phyloP scores from a whole-genome alignment of 2,888 invertebrate genomes.

The Andrena haemorrhoa region DNA sequence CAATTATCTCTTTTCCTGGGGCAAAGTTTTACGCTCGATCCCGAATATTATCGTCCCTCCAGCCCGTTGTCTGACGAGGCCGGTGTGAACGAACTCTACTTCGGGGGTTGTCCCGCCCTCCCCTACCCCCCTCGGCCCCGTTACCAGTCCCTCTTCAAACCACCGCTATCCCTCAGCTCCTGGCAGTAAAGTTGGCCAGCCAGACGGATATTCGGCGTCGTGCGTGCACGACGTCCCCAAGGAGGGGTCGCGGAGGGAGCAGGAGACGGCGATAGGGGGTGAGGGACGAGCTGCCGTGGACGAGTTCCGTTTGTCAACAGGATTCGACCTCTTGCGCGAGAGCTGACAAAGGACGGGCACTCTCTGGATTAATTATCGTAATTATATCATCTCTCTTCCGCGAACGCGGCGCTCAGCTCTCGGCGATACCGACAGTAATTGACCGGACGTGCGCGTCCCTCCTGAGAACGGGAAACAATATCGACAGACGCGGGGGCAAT shows the following conservation, averaged over 20 bases:
- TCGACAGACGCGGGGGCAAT: constrained; percentile 15
- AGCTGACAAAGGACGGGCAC: constrained; percentile 63
- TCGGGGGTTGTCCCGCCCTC: constrained; percentile 59
- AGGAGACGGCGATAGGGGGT: constrained; percentile 27
- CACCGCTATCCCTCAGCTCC: constrained; percentile 57
- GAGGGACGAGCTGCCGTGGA: constrained; percentile 52
- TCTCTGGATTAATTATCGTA: constrained; percentile 71
- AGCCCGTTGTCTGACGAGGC: constrained; percentile 71
- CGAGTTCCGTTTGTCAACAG: constrained; percentile 72
- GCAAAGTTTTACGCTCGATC: constrained; percentile 73
- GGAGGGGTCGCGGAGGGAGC: constrained; percentile 62
- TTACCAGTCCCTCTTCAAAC: constrained; percentile 43
- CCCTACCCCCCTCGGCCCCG: constrained; percentile 31
- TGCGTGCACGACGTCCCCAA: constrained; percentile 73
- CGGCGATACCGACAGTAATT: constrained; percentile 63
- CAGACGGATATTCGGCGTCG: constrained; percentile 78
- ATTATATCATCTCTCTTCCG: constrained; percentile 65
- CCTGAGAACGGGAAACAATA: constrained; percentile 24
- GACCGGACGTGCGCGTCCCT: constrained; percentile 58
- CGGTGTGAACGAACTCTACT: constrained; percentile 80
- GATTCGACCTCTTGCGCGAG: constrained; percentile 63
- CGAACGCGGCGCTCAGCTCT: constrained; percentile 44
- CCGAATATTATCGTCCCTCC: constrained; percentile 75
- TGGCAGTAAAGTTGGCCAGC: constrained; percentile 77
- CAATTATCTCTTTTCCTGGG: constrained; percentile 71